Base-by-base conservation (phyloP, 2,888 invertebrate genomes). In the Archips xylosteana region DNA sequence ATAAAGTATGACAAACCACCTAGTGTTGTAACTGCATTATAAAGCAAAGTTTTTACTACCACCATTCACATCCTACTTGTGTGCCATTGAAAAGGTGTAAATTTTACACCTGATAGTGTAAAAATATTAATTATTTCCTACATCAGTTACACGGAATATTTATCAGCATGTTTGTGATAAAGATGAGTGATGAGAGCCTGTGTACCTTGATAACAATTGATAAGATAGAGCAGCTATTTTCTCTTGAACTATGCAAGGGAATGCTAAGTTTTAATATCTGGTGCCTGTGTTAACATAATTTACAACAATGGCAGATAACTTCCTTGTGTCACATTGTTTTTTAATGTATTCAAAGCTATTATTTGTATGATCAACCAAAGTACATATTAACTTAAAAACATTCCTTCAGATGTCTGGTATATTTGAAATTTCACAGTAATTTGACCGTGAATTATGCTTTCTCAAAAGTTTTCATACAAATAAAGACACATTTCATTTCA, bases 81-180 rank as follows among this genome's bases (percentile, higher is more conserved):
- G 39, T 62, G 62, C 54, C 57, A 68, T 36, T 67, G 57, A 67
- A 68, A 63, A 67, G 60, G 49, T 32, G 66, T 65, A 64, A 49
- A 71, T 45, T 54, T 36, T 60, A 60, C 57, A 67, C 51, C 65
- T 70, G 69, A 74, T 60, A 65, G 51, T 65, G 66, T 65, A 36
- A 49, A 49, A 70, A 49, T 51, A 66, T 57, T 34, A 57, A 64
- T 51, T 66, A 51, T 74, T 65, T 70, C 51, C n/a, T 65, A 60
- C 60, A 61, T 69, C 63, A 74, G 68, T 62, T 69, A 66, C 71
- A 73, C 45, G 64, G 73, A 78, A 79, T 78, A 77, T 83, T 85
- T 87, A 86, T 87, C 88, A 82, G 76, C 70, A 76, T 79, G 78
- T 82, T 87, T 77, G 76, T 85, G 91, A 91, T 92, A 92, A 88